A percentile compares a stretch with the other conserved stretches of the same genome.
Conservation (phyloP, 2,113 vertebrate genomes). For the Campylomormyrus tamandua region DNA sequence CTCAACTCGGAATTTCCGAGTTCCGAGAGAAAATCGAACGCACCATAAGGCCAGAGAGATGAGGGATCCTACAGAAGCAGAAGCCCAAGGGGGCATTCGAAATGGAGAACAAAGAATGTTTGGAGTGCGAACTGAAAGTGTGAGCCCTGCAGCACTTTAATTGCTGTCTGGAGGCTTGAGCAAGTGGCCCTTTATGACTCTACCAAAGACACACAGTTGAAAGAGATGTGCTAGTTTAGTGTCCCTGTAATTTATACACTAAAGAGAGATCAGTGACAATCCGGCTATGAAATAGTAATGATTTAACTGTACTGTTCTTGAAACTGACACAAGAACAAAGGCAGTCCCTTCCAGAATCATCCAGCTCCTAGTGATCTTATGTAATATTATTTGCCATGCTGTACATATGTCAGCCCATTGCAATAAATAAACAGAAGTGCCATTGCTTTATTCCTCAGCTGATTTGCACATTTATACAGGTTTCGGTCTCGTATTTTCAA, state of each 20-base stretch:
- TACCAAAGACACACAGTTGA: not conserved
- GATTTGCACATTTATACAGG: not conserved
- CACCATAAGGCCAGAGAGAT: slow-evolving; percentile 8
- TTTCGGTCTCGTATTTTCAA: not conserved
- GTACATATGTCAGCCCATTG: not conserved
- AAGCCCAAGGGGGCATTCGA: not conserved
- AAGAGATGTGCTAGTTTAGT: not conserved
- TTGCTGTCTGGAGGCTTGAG: not conserved
- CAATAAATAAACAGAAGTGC: not conserved
- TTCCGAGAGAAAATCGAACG: no score
- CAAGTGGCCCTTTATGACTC: not conserved
- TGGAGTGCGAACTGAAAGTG: not conserved
- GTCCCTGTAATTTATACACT: not conserved
- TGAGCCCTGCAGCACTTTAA: not conserved
- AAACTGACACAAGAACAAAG: not conserved
- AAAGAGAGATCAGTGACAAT: not conserved
- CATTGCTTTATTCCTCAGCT: not conserved
- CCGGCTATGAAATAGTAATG: not conserved
- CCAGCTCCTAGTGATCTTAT: not conserved
- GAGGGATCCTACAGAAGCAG: not conserved
- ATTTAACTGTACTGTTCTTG: not conserved
- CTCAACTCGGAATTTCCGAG: no score
- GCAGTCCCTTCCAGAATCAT: not conserved
- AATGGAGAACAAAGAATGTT: not conserved
- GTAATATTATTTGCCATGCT: not conserved